These are phyloP conservation scores for Yponomeuta plumbellus DNA, from an alignment of 2,888 invertebrate species.

Conservation along the genomic window DNA sequence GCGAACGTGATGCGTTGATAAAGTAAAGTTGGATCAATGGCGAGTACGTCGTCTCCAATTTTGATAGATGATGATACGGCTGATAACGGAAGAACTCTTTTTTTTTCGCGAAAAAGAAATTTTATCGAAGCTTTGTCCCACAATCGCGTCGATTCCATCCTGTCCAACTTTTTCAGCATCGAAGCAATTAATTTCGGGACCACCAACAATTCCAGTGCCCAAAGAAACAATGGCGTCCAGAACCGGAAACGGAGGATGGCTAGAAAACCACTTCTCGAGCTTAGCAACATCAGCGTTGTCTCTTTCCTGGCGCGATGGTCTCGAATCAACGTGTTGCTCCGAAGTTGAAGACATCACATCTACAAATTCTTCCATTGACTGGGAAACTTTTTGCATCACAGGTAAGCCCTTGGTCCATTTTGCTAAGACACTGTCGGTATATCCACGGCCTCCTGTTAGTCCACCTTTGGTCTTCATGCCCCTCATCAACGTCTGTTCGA, in stretches of 20 bases:
- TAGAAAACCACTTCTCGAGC: not conserved
- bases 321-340: not conserved
- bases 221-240: not conserved
- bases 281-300: not conserved
- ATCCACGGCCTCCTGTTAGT: slow-evolving; percentile 29
- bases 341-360: not conserved
- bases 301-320: not conserved
- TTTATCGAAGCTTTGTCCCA: slow-evolving; percentile 21
- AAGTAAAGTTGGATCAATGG: slow-evolving; percentile 24
- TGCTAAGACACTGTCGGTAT: slow-evolving; percentile 26
- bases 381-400: slow-evolving; percentile 24
- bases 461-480: slow-evolving; percentile 29
- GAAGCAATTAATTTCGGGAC: slow-evolving; percentile 14
- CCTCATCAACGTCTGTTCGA: slow-evolving; percentile 36
- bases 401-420: slow-evolving; percentile 27
- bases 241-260: not conserved
- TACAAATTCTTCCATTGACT: not conserved
- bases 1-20: slow-evolving; percentile 29
- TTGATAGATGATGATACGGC: slow-evolving; percentile 24
- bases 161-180: slow-evolving; percentile 23
- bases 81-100: slow-evolving; percentile 25
- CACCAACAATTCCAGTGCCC: not conserved
- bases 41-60: slow-evolving; percentile 23
- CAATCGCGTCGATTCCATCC: slow-evolving; percentile 21
- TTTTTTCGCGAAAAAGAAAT: slow-evolving; percentile 29